phyloP scores from a whole-genome alignment of 2,797 vertebrate species.

The Podarcis siculus region DNA sequence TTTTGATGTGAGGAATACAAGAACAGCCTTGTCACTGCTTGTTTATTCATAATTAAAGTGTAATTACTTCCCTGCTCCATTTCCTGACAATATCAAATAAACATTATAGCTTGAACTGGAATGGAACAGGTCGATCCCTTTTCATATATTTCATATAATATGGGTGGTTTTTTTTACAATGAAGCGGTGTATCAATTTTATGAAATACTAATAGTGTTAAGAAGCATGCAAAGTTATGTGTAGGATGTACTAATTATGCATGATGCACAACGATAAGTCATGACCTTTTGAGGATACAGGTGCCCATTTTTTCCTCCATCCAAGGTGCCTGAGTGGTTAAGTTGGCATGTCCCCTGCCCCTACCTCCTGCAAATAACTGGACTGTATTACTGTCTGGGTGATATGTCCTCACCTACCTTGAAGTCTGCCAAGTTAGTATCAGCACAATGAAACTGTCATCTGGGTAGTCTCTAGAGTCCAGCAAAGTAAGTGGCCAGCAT shows the following conservation, averaged over 20 bases:
- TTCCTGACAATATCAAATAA: constrained; percentile 30
- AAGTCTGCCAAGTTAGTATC: neutral
- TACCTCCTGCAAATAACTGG: neutral
- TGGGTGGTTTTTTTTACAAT: too few relatives aligned
- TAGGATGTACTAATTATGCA: too few relatives aligned
- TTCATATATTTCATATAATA: constrained; percentile 11
- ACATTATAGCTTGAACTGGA: neutral
- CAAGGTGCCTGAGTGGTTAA: neutral
- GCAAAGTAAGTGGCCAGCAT: neutral
- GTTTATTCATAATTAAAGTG: constrained; percentile 16
- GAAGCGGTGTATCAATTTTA: too few relatives aligned
- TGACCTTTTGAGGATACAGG: neutral
- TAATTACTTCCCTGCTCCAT: neutral
- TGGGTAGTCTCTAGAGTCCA: neutral
- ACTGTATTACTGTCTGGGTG: neutral
- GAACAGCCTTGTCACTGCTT: constrained; percentile 7
- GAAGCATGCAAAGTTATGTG: neutral
- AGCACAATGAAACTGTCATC: neutral
- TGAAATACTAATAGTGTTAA: neutral
- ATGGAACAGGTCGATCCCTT: constrained; percentile 11
- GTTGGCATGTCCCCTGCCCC: neutral
- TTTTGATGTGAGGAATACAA: neutral
- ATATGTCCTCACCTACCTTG: neutral
- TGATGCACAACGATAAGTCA: neutral
- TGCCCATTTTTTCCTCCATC: neutral